These are phyloP conservation scores for Meloidogyne chitwoodi DNA, from an alignment of 1,140 invertebrate genomes.

Conservation along the genomic window DNA sequence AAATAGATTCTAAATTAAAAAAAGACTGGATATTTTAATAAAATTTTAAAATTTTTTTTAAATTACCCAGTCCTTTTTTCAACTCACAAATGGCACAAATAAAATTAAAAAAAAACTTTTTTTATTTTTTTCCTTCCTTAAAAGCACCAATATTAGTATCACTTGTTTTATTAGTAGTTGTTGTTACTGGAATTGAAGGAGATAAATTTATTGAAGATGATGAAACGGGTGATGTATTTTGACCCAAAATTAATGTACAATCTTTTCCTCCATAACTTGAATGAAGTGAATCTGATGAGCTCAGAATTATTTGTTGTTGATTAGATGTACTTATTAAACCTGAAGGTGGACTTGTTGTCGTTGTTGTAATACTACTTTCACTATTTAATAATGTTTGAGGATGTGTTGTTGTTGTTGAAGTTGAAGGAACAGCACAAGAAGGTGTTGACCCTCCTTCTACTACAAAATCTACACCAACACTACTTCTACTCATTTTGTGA, in stretches of 20 bases:
- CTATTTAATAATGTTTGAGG: neutral
- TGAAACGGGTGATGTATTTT: neutral
- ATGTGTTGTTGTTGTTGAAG: slow-evolving; percentile 39
- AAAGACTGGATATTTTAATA: too few relatives aligned
- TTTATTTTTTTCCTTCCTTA: too few relatives aligned
- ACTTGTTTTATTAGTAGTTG: neutral
- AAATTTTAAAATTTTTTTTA: too few relatives aligned
- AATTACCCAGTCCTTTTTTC: too few relatives aligned
- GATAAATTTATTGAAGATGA: slow-evolving; percentile 1
- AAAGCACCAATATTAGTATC: neutral
- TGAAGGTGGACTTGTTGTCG: neutral
- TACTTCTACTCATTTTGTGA: slow-evolving; percentile 10
- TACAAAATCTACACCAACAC: neutral
- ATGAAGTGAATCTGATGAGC: slow-evolving; percentile 55
- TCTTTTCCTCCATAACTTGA: slow-evolving; percentile 28
- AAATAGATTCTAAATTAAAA: too few relatives aligned
- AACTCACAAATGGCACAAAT: too few relatives aligned
- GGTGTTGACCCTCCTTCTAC: neutral
- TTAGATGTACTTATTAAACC: neutral
- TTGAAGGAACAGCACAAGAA: too few relatives aligned
- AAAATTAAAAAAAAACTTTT: too few relatives aligned
- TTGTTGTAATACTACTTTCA: neutral
- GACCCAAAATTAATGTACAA: too few relatives aligned
- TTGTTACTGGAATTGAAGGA: slow-evolving; percentile 14
- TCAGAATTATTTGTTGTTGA: slow-evolving; percentile 57